These are phyloP conservation scores for Zele albiditarsus DNA, from an alignment of 2,888 invertebrate species.

Conservation along the genomic window DNA sequence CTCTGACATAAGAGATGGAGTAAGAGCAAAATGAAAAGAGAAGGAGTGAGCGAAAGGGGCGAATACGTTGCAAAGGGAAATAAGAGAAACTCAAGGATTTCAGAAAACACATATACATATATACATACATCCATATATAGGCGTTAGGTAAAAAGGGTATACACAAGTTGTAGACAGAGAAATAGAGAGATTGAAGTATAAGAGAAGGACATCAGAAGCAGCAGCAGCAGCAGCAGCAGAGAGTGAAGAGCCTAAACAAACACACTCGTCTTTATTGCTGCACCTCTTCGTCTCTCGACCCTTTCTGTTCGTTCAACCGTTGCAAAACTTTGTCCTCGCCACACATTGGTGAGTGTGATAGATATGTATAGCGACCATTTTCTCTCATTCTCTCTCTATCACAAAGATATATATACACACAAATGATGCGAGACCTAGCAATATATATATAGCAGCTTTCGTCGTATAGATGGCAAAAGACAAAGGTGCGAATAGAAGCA, in stretches of 20 bases:
- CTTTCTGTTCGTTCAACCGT: slow-evolving; percentile 47
- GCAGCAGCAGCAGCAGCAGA: slow-evolving; percentile 53
- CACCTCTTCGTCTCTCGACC: slow-evolving; percentile 58
- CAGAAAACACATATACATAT: slow-evolving; percentile 34
- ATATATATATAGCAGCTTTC: slow-evolving; percentile 16
- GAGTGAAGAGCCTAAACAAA: slow-evolving; percentile 70
- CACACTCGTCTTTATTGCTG: slow-evolving; percentile 70
- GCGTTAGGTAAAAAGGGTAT: slow-evolving; percentile 30
- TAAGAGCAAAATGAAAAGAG: slow-evolving; percentile 20
- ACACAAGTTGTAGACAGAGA: slow-evolving; percentile 6
- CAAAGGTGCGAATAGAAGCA: slow-evolving; percentile 32
- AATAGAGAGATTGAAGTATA: slow-evolving; percentile 32
- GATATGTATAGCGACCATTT: not conserved
- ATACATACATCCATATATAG: slow-evolving; percentile 32
- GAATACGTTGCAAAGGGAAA: slow-evolving; percentile 14
- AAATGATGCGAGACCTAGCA: slow-evolving; percentile 9
- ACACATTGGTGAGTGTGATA: slow-evolving; percentile 38
- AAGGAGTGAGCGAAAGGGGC: slow-evolving; percentile 33
- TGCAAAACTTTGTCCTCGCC: slow-evolving; percentile 54
- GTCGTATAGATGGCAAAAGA: slow-evolving; percentile 21
- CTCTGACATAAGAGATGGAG: not conserved
- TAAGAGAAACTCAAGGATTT: slow-evolving; percentile 35
- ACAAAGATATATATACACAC: not conserved
- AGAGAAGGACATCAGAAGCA: slow-evolving; percentile 43
- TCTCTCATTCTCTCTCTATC: slow-evolving; percentile 31